A percentile compares a stretch with the other conserved stretches of the same genome.
phyloP scores from a whole-genome alignment of 2,113 vertebrate species.

The Cyprinodon variegatus region DNA sequence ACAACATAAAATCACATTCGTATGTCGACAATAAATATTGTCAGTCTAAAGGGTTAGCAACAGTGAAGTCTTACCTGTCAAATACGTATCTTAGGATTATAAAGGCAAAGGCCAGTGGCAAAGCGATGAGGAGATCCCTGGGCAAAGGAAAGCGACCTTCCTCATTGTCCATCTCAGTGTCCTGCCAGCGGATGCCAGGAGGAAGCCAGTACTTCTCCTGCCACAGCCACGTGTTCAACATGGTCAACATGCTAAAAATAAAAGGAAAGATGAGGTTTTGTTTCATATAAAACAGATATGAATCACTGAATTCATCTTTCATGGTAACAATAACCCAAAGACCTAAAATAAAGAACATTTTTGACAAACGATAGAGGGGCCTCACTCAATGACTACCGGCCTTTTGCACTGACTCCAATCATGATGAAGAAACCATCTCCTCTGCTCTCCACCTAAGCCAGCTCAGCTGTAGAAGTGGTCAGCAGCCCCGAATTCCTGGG shows the following conservation, averaged over 20 bases:
- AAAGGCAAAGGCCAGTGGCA: conserved; percentile 85
- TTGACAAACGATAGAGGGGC: too few species aligned
- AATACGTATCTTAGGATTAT: conserved; percentile 80
- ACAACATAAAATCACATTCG: background rate
- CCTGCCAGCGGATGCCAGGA: conserved; percentile 83
- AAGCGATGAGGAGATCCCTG: conserved; percentile 79
- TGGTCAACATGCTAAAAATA: conserved; percentile 80
- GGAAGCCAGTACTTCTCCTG: conserved; percentile 87
- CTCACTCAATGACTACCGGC: too few species aligned
- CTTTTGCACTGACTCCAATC: too few species aligned
- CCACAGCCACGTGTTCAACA: conserved; percentile 88
- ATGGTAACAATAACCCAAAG: background rate
- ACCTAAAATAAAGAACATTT: background rate
- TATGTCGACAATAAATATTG: accelerated
- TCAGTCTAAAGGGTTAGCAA: background rate
- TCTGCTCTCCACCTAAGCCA: too few species aligned
- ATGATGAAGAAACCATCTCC: too few species aligned
- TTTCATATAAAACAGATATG: background rate
- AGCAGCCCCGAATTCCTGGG: too few species aligned
- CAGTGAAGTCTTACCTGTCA: conserved; percentile 83
- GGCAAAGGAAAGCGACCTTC: conserved; percentile 79
- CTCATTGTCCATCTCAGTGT: conserved; percentile 78
- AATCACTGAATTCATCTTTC: background rate
- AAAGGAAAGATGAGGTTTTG: conserved; percentile 2
- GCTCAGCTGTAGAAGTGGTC: too few species aligned